Evolutionary conservation across 2,888 invertebrate genomes (phyloP), one percentile per base, ranked within the genome.

Genomic region (Syrista parreyssii): DNA sequence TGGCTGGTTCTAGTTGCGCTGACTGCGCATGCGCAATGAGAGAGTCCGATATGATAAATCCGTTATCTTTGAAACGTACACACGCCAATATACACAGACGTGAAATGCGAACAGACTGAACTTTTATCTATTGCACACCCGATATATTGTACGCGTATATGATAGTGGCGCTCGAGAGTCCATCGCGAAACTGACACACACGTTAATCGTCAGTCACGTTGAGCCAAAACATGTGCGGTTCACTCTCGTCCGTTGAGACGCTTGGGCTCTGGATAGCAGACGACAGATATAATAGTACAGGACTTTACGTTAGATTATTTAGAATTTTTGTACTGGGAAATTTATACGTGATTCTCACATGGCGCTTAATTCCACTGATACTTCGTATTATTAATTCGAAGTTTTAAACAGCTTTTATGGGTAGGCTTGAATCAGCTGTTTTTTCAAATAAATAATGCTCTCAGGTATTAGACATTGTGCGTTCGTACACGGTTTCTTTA

Each of bases 11-110:
- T 9, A 55, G 40, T 55, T 23, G 23, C 40, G 40, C 77, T 79
- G 78, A 79, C 81, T 78, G 81, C 75, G 85, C 83, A 82, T 81
- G 79, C 74, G 79, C 36, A 87, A 88, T 85, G 86, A 84, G 40
- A 55, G 86, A 88, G 85, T 87, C 87, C 88, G 87, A 89, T 89
- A 87, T 84, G 89, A 90, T 89, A 89, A 77, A 89, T 85, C 79
- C 82, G 83, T 89, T 89, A 89, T 89, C 89, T 85, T 84, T 83
- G 80, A 79, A 78, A 78, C 35, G 78, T 9, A 69, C 74, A n/a
- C 76, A 75, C 74, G 74, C 40, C 40, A 36, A 35, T 73, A 36
- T 34, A 9, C 68, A 33, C 33, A n/a, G 30, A 75, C 30, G 68
- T 15, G 2, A 15, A 68, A 31, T 35, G 6, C 32, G 12, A 30